Percentiles rank a stretch among this genome's conserved stretches.
These are phyloP conservation scores for Tympanuchus pallidicinctus DNA, from an alignment of 2,113 vertebrate genomes.

Conservation along the genomic window DNA sequence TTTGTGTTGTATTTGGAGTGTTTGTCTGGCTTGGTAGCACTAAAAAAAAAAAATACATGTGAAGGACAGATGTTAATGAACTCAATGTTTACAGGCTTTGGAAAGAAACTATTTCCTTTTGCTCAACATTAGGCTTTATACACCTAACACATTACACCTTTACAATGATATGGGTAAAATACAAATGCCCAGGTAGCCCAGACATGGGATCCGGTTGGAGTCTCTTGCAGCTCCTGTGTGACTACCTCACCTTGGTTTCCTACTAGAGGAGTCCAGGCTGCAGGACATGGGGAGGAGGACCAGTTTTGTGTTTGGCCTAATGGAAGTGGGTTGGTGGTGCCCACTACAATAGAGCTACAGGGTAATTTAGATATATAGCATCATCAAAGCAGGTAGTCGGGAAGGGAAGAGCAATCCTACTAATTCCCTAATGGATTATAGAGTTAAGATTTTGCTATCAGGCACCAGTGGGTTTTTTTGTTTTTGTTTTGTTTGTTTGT, in stretches of 20 bases:
- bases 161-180: background rate
- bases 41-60: background rate
- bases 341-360: background rate
- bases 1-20: conserved; percentile 33
- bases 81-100: background rate
- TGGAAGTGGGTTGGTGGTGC: background rate
- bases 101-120: background rate
- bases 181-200: background rate
- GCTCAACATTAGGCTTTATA: background rate
- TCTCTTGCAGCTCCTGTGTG: fast-evolving
- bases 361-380: fast-evolving
- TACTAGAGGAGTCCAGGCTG: background rate
- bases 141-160: background rate
- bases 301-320: background rate
- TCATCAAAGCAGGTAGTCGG: fast-evolving
- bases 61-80: background rate
- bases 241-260: background rate
- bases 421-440: background rate
- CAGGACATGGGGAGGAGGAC: no score
- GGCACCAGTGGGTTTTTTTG: fast-evolving
- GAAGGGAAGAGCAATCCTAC: background rate
- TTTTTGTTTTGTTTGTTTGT: no score
- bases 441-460: background rate
- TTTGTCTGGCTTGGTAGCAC: conserved; percentile 31
- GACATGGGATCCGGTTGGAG: background rate